Conservation (phyloP, 2,113 vertebrate genomes). For the Pomatorhinus ruficollis region DNA sequence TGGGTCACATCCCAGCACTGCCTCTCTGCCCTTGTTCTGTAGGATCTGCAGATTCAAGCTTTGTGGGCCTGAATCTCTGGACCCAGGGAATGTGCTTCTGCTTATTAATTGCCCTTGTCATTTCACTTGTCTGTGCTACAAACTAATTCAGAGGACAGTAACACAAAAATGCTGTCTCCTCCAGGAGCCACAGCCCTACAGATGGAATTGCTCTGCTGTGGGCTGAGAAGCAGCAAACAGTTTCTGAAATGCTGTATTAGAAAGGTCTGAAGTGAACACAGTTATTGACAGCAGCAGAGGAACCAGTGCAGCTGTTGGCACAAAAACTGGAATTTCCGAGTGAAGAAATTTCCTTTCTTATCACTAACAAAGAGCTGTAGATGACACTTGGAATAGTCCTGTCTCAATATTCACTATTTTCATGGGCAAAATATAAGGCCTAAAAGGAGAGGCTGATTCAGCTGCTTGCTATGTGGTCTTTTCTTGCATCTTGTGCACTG, state of each 20-base stretch:
- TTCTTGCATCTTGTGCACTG: background rate
- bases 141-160: background rate
- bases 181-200: background rate
- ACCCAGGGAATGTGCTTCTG: background rate
- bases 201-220: background rate
- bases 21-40: background rate
- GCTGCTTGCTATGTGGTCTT: background rate
- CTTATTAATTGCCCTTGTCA: background rate
- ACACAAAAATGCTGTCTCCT: background rate
- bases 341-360: background rate
- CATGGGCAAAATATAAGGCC: background rate
- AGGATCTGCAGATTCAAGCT: background rate
- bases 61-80: background rate
- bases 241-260: background rate
- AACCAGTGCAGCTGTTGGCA: background rate
- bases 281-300: background rate
- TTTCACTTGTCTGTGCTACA: background rate
- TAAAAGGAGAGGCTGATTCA: background rate
- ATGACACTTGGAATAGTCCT: background rate
- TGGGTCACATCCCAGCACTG: background rate
- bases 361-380: background rate
- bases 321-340: background rate
- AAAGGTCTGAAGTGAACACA: background rate
- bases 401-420: background rate
- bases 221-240: background rate